These are phyloP conservation scores for Notoglanidium macrostoma DNA, from an alignment of 2,797 vertebrate genomes.

Conservation along the genomic window DNA sequence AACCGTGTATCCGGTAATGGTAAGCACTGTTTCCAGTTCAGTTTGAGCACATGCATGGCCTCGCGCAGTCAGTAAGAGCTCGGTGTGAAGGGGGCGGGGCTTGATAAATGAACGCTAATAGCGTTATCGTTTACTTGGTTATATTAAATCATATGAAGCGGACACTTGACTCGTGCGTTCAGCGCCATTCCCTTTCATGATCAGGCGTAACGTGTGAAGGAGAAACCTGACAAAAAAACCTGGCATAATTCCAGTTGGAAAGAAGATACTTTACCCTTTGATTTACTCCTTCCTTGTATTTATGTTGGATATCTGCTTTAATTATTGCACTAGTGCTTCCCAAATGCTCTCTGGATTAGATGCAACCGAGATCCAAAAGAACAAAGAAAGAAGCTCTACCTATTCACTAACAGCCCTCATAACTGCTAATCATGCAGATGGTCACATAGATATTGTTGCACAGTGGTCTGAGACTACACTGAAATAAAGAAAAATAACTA, in stretches of 20 bases:
- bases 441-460: neutral
- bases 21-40: conserved; percentile 63
- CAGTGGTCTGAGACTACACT: neutral
- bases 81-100: conserved; percentile 27
- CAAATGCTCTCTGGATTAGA: neutral
- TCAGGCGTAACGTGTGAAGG: neutral
- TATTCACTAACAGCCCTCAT: neutral
- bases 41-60: neutral
- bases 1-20: conserved; percentile 81
- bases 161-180: neutral
- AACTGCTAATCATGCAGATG: neutral
- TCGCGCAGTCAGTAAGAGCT: neutral
- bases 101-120: conserved; percentile 37
- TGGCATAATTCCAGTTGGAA: neutral
- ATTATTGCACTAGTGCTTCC: neutral
- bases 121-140: neutral
- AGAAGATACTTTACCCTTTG: neutral
- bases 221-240: neutral
- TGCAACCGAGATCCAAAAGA: conserved; percentile 3
- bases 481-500: neutral
- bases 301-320: neutral
- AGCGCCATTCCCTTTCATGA: neutral
- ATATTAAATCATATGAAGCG: neutral
- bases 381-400: conserved; percentile 7
- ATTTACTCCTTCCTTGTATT: neutral